phyloP scores from a whole-genome alignment of 2,888 invertebrate species.

The Hydriomena furcata region DNA sequence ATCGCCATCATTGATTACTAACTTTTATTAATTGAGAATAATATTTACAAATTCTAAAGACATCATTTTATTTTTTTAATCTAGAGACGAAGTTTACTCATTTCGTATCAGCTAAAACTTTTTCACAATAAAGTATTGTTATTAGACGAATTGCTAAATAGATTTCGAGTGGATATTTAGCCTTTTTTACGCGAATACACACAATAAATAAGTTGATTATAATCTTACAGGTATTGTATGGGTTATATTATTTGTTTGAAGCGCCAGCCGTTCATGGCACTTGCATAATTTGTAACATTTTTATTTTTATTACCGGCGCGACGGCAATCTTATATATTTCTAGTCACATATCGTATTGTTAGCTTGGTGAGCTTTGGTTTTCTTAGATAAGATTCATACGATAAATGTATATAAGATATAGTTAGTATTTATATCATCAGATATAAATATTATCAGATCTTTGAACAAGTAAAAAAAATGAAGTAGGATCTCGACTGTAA shows the following conservation, averaged over 20 bases:
- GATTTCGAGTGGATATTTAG: constrained; percentile 34
- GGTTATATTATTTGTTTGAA: constrained; percentile 11
- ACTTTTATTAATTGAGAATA: constrained; percentile 6
- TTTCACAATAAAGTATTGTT: no score
- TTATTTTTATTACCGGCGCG: constrained; percentile 42
- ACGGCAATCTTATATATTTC: constrained; percentile 44
- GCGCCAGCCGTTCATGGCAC: constrained; percentile 45
- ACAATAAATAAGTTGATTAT: constrained; percentile 25
- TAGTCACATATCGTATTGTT: constrained; percentile 49
- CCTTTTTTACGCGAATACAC: constrained; percentile 30
- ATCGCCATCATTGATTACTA: no score
- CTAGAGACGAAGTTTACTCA: no score
- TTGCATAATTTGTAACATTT: constrained; percentile 35
- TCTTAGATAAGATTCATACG: neutral
- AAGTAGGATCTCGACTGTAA: no score
- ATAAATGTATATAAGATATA: no score
- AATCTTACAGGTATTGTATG: neutral
- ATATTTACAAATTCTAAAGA: constrained; percentile 19
- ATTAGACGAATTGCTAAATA: no score
- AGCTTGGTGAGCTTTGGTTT: constrained; percentile 26
- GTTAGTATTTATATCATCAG: no score
- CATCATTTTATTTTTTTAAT: no score
- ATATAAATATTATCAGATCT: no score
- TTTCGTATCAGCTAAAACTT: no score
- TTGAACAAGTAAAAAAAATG: no score